Evolutionary conservation across 1,140 invertebrate genomes (phyloP), one percentile per base, ranked within the genome.

Genomic region (Musca domestica): DNA sequence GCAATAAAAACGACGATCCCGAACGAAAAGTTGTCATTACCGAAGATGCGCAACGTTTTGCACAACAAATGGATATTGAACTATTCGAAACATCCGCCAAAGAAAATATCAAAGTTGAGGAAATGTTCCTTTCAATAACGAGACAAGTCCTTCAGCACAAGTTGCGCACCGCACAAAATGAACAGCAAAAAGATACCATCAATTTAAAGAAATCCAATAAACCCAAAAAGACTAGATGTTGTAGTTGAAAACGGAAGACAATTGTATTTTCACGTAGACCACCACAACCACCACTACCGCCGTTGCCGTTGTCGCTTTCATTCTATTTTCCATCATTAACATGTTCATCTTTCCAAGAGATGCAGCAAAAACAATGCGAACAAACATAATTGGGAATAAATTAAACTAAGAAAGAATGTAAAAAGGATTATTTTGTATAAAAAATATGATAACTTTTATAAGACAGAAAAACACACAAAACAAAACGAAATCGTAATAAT

Each of bases 41-140:
- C 58, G 93, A 96, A 83, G 98, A 99, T 87, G 97, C 97, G 66
- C 91, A 95, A 84, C 88, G 94, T 72, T 99, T 98, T 87, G 96
- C 96, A 54, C 92, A 92, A 81, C 94, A 97, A 84, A 98, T 98
- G 95, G 91, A 91, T 70, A 98, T 99, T 80, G 91, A 94, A 75
- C 85, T 99, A 66, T 99, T 96, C 85, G 98, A 99, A 86, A 99
- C 98, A 72, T 98, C 95, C 82, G 97, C 98, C 78, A 99, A 98
- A 87, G 95, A 99, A 80, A 98, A 99, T 84, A 92, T 96, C 73
- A 99, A 99, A 86, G 97, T 99, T 64, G 96, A 99, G 86, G 95
- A 99, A 87, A 91, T 92, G 88, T 88, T 89, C 77, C 82, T 88
- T 86, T 92, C 88, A 76, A 87, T 90, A 70, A 89, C 88, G 71